Conservation (phyloP, 2,888 invertebrate species). For the Yponomeuta sedellus region DNA sequence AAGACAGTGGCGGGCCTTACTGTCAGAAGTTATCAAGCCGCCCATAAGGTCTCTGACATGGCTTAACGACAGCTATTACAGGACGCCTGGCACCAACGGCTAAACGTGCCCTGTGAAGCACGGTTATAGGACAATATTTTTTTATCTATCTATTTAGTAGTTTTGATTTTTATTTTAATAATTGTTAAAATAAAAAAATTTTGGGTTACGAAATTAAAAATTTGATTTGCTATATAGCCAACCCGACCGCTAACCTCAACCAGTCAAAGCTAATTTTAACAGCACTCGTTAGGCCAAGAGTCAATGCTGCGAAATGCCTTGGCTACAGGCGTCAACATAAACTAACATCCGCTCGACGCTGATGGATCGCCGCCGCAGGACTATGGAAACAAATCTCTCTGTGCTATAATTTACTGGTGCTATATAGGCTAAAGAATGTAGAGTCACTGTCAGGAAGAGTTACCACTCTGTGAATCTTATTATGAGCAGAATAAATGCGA, state of each 20-base stretch:
- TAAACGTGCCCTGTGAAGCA: too few relatives aligned
- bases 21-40: too few relatives aligned
- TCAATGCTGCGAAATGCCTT: background rate
- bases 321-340: conserved; percentile 50
- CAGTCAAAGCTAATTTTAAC: background rate
- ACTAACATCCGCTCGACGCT: conserved; percentile 69
- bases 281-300: background rate
- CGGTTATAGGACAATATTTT: too few relatives aligned
- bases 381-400: conserved; percentile 73
- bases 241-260: background rate
- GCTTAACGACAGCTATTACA: too few relatives aligned
- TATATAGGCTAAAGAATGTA: conserved; percentile 45
- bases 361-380: conserved; percentile 70
- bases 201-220: background rate
- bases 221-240: background rate
- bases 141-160: too few relatives aligned
- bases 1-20: too few relatives aligned
- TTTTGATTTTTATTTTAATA: too few relatives aligned
- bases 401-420: conserved; percentile 69
- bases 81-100: too few relatives aligned
- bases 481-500: background rate
- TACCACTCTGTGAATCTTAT: background rate
- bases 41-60: too few relatives aligned
- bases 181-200: too few relatives aligned
- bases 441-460: background rate